Conservation (phyloP, 2,888 invertebrate genomes). For the Plagodis pulveraria region DNA sequence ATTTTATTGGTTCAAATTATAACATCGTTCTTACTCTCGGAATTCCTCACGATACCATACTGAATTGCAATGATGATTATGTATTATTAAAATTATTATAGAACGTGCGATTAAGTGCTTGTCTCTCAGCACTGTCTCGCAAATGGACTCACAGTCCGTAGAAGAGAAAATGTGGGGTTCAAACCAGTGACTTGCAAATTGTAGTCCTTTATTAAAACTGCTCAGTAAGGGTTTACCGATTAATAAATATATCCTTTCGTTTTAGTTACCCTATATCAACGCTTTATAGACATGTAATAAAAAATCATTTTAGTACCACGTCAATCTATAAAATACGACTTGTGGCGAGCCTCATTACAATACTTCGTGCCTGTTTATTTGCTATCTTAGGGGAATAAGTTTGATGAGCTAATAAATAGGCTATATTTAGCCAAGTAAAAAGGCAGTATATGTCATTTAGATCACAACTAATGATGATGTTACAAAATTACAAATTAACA, state of each 20-base stretch:
- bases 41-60: conserved; percentile 26
- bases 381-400: too few species aligned
- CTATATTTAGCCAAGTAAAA: too few species aligned
- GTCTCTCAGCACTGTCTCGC: conserved; percentile 58
- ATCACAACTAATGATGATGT: too few species aligned
- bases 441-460: too few species aligned
- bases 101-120: conserved; percentile 34
- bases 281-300: conserved; percentile 10
- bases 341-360: background rate
- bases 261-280: conserved; percentile 26
- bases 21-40: too few species aligned
- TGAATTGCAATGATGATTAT: conserved; percentile 20
- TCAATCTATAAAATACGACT: conserved; percentile 1
- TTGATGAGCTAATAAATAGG: too few species aligned
- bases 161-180: conserved; percentile 46
- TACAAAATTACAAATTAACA: too few species aligned
- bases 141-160: conserved; percentile 54
- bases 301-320: background rate
- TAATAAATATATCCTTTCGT: conserved; percentile 30
- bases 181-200: conserved; percentile 49
- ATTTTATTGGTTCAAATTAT: too few species aligned
- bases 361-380: background rate
- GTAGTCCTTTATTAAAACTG: conserved; percentile 36
- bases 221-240: conserved; percentile 31
- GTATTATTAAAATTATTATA: conserved; percentile 4